Conservation (phyloP, 2,888 invertebrate species). For the Leptarthrus brevirostris region DNA sequence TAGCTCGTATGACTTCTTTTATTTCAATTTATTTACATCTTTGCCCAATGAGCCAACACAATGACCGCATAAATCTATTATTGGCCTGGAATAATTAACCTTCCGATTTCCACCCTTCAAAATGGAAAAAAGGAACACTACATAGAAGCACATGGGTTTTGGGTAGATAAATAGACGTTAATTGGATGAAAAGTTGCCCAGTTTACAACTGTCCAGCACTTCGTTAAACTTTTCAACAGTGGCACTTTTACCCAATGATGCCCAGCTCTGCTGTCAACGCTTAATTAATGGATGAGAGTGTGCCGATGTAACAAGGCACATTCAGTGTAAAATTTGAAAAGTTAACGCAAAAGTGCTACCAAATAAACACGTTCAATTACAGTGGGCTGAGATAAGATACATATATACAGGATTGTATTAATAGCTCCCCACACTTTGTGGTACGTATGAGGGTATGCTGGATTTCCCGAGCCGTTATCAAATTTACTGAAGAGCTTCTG, state of each 20-base stretch:
- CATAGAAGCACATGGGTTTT: no score
- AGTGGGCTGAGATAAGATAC: constrained; percentile 8
- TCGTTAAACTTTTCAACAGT: constrained; percentile 38
- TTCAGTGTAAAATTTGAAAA: constrained; percentile 35
- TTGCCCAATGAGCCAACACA: no score
- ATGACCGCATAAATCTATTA: no score
- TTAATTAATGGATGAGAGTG: constrained; percentile 40
- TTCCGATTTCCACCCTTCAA: no score
- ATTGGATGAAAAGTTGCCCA: constrained; percentile 36
- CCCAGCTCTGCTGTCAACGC: constrained; percentile 37
- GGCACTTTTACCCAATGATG: constrained; percentile 23
- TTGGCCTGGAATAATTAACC: no score
- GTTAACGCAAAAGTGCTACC: constrained; percentile 37
- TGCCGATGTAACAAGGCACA: constrained; percentile 2
- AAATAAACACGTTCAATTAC: constrained; percentile 22
- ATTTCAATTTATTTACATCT: no score
- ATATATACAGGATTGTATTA: not conserved
- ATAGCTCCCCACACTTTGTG: not conserved
- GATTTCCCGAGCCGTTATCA: constrained; percentile 2
- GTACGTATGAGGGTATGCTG: not conserved
- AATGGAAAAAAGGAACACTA: no score
- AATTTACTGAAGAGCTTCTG: not conserved
- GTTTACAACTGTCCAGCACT: constrained; percentile 41
- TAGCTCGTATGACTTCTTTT: no score
- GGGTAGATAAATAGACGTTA: constrained; percentile 10